A percentile compares a stretch with the other conserved stretches of the same genome.
These are phyloP conservation scores for Empidonax traillii DNA, from an alignment of 2,113 vertebrate genomes.

Conservation along the genomic window DNA sequence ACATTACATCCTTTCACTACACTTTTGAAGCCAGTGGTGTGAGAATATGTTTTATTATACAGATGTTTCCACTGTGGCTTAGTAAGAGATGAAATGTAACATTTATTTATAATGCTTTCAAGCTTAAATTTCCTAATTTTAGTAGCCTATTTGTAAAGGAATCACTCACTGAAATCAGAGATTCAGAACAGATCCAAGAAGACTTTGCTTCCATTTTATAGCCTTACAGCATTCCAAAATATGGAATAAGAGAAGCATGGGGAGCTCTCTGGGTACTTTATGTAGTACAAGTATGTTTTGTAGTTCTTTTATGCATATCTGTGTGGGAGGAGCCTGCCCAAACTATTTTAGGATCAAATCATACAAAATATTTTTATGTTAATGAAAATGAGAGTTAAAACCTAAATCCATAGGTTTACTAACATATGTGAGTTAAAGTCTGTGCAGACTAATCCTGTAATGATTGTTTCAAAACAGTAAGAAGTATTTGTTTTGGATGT, in stretches of 20 bases:
- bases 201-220: not conserved
- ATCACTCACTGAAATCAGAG: not conserved
- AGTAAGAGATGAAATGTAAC: not conserved
- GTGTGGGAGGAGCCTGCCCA: not conserved
- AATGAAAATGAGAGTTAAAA: not conserved
- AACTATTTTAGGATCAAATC: not conserved
- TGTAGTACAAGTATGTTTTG: not conserved
- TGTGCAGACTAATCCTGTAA: not conserved
- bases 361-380: not conserved
- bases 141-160: not conserved
- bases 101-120: conserved; percentile 34
- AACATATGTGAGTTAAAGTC: not conserved
- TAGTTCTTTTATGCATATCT: not conserved
- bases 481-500: not conserved
- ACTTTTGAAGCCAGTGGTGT: conserved; percentile 1
- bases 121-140: conserved; percentile 7
- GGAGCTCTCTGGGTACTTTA: not conserved
- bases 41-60: conserved; percentile 1
- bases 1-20: not conserved
- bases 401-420: not conserved
- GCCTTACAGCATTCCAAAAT: not conserved
- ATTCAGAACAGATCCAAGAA: not conserved
- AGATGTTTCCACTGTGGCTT: conserved; percentile 32
- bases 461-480: not conserved
- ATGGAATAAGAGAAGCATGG: not conserved